phyloP scores from a whole-genome alignment of 2,797 vertebrate species.

The Okamejei kenojei region DNA sequence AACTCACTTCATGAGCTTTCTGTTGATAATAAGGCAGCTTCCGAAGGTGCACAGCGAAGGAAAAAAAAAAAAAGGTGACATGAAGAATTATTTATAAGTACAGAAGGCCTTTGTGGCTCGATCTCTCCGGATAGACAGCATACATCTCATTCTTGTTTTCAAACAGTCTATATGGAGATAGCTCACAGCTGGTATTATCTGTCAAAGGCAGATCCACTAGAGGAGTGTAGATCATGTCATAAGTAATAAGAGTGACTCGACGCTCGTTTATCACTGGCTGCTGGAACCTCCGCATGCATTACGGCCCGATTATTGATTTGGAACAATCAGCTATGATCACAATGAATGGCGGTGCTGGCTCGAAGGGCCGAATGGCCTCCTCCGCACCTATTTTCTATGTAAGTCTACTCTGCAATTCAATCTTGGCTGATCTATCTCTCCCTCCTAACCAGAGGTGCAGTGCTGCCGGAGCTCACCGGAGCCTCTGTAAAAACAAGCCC shows the following conservation, averaged over 20 bases:
- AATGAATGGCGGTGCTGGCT: too few species aligned
- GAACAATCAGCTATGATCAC: too few species aligned
- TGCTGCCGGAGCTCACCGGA: too few species aligned
- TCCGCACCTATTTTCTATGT: too few species aligned
- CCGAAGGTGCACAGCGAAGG: background rate
- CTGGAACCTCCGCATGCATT: background rate
- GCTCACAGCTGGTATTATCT: background rate
- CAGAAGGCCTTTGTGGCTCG: background rate
- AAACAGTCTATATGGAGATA: background rate
- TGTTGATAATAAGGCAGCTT: background rate
- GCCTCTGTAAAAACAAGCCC: too few species aligned
- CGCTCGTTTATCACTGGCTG: background rate
- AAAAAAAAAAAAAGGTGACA: background rate
- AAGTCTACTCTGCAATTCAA: too few species aligned
- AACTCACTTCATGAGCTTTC: background rate
- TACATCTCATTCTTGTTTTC: background rate
- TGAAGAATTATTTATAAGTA: background rate
- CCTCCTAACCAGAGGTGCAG: too few species aligned
- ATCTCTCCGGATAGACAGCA: background rate
- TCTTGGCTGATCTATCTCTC: too few species aligned
- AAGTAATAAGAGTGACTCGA: background rate
- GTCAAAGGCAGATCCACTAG: background rate
- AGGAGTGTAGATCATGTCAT: background rate
- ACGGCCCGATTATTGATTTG: background rate
- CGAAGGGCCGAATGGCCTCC: too few species aligned